Base-by-base conservation (phyloP, 2,113 vertebrate genomes). In the Colius striatus region DNA sequence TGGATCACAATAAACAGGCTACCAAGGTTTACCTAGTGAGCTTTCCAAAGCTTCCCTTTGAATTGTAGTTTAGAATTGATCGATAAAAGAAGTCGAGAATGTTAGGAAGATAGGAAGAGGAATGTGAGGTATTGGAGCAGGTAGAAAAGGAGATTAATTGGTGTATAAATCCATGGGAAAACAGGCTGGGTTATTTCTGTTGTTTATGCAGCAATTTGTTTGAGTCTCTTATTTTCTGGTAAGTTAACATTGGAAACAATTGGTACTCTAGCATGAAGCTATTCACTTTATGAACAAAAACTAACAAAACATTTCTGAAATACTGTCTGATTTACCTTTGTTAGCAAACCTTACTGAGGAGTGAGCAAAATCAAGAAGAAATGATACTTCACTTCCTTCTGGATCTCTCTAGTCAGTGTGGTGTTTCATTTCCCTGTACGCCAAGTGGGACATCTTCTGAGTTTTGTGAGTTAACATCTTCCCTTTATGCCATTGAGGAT, bases 351-450 rank as follows among this genome's bases (percentile, higher is more conserved):
- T 95, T 98, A 38, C 92, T 98, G 96, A 98, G 98, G 94, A 98
- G 95, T 74, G 97, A 98, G 89, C 97, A 98, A 93, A 98, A 97
- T 67, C 98, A 98, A 96, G 99, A 99, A 97, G 98, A 99, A 84
- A 97, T 97, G 76, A 96, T 98, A 10, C 96, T 99, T 81, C 98
- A 99, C 54, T 98, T 99, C 36, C 98, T 99, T 79, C 92, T 98
- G 95, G 98, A 98, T 95, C 97, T 99, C 71, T 99, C 98, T 55
- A 97, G 97, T 90, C 98, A 98, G 71, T 98, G 98, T 92, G 98
- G 98, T 7, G 89, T 99, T 83, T 98, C 97, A 41, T 99, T 99
- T 92, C 99, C 98, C 20, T 97, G 96, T 54, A 92, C 96, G 20
- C 96, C 98, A 70, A 97, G 96, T 47, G 97, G 96, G 45, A 74